These are phyloP conservation scores for Clusia tigrina DNA, from an alignment of 2,888 invertebrate genomes.

Conservation along the genomic window DNA sequence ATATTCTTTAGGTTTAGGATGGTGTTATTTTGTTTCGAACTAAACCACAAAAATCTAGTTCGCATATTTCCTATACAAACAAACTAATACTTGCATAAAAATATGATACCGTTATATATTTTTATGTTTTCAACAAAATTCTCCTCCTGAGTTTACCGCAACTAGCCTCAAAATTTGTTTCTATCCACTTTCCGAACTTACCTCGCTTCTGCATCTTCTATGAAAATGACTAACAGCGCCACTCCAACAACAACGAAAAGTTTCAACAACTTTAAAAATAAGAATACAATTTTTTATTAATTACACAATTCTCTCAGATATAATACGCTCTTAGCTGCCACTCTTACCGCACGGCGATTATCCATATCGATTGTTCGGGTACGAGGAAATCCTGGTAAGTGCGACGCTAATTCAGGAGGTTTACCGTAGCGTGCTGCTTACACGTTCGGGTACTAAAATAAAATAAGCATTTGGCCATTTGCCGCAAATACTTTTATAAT, in stretches of 20 bases:
- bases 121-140: too few relatives aligned
- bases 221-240: constrained; percentile 44
- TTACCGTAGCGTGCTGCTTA: background rate
- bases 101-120: too few relatives aligned
- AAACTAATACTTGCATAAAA: too few relatives aligned
- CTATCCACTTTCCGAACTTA: too few relatives aligned
- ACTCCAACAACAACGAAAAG: constrained; percentile 47
- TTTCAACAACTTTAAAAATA: constrained; percentile 44
- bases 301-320: background rate
- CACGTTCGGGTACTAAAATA: constrained; percentile 26
- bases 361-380: constrained; percentile 39
- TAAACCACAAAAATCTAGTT: too few relatives aligned
- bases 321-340: background rate
- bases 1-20: too few relatives aligned
- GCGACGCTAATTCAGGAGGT: background rate
- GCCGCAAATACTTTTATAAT: constrained; percentile 49
- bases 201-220: constrained; percentile 51
- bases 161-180: too few relatives aligned
- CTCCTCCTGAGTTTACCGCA: too few relatives aligned
- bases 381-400: constrained; percentile 4
- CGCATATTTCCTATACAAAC: too few relatives aligned
- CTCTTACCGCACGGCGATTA: constrained; percentile 46
- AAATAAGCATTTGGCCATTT: constrained; percentile 45
- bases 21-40: too few relatives aligned
- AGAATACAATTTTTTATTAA: background rate